Percentiles rank a stretch among this genome's conserved stretches.
Evolutionary conservation across 53 echinoderm and acorn worm species (phyloP).

Genomic region (Temnopleurus reevesii): DNA sequence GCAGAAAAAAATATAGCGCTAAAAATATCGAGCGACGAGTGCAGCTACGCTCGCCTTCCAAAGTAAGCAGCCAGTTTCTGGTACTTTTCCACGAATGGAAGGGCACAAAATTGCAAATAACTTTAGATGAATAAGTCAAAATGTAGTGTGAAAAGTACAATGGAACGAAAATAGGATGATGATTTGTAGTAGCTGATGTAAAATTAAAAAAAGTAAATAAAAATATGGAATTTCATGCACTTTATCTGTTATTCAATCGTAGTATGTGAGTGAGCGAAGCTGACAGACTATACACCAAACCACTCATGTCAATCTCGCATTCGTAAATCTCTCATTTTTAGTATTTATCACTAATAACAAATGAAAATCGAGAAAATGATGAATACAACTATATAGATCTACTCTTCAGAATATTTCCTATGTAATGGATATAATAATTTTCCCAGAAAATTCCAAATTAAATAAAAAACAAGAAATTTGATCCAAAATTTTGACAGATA

Average conservation of each 20-base stretch:
- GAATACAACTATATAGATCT: not conserved
- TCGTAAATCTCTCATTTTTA: not conserved
- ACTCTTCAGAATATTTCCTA: not conserved
- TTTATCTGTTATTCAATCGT: not conserved
- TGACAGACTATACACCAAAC: not conserved
- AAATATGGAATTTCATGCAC: not conserved
- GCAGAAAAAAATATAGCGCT: too few species aligned
- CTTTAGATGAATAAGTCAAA: not conserved
- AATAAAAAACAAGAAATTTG: not conserved
- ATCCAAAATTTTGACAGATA: not conserved
- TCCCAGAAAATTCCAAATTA: not conserved
- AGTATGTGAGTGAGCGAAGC: not conserved
- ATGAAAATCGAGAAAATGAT: not conserved
- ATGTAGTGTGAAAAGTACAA: not conserved
- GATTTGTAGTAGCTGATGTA: not conserved
- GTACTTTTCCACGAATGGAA: constrained; percentile 9
- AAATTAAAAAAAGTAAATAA: not conserved
- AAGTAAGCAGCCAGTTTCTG: not conserved
- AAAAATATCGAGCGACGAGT: not conserved
- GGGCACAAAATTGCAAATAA: not conserved
- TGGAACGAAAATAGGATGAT: not conserved
- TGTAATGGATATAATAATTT: not conserved
- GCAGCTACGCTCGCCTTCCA: not conserved
- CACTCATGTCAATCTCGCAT: not conserved
- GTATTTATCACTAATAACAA: not conserved